A percentile compares a stretch with the other conserved stretches of the same genome.
These are phyloP conservation scores for Lasaia peninsularis DNA, from an alignment of 1,140 invertebrate genomes.

Conservation along the genomic window DNA sequence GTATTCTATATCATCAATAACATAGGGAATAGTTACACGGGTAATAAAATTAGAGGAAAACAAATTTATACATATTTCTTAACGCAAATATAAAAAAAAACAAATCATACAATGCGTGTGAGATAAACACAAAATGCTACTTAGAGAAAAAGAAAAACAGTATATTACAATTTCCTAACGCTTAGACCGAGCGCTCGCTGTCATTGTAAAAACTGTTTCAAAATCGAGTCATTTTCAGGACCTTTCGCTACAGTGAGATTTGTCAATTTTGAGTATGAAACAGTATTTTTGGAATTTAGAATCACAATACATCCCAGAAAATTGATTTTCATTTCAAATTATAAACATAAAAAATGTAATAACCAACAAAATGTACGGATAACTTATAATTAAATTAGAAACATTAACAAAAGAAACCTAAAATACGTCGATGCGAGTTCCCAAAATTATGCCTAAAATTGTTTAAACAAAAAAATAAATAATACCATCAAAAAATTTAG, in stretches of 20 bases:
- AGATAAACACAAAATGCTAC: conserved; percentile 69
- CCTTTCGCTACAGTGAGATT: conserved; percentile 14
- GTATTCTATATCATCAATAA: conserved; percentile 77
- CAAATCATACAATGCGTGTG: conserved; percentile 64
- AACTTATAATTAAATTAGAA: conserved; percentile 52
- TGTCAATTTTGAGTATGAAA: conserved; percentile 7
- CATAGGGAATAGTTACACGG: conserved; percentile 73
- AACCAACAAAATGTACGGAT: conserved; percentile 49
- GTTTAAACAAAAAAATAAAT: conserved; percentile 39
- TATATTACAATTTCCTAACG: conserved; percentile 65
- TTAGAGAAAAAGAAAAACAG: conserved; percentile 57
- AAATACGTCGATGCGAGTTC: conserved; percentile 53
- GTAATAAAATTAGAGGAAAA: conserved; percentile 75
- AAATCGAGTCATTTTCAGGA: conserved; percentile 64
- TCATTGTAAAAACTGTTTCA: conserved; percentile 45
- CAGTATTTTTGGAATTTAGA: neutral
- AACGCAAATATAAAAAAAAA: conserved; percentile 72
- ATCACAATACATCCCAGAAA: neutral
- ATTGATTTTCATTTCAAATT: neutral
- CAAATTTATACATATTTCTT: conserved; percentile 77
- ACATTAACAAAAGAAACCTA: conserved; percentile 53
- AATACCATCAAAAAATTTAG: conserved; percentile 23
- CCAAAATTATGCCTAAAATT: conserved; percentile 41
- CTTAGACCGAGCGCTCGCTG: conserved; percentile 46
- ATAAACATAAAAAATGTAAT: conserved; percentile 32